Conservation (phyloP, 37 sponge, comb jelly and placozoan genomes). For the Axinella damicornis region DNA sequence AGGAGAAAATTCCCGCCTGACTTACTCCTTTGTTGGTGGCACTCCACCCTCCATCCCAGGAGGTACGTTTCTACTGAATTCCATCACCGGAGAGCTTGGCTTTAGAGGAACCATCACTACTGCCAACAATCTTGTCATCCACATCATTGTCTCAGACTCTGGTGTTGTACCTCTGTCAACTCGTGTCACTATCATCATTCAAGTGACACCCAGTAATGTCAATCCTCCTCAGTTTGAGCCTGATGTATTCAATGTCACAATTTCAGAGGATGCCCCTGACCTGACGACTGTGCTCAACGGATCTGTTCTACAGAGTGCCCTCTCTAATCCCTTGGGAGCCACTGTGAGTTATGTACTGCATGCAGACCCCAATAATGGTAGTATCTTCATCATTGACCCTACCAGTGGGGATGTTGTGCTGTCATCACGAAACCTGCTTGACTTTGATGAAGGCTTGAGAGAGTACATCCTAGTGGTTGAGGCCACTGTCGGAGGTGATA, state of each 20-base stretch:
- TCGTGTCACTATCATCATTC: not conserved
- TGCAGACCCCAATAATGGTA: not conserved
- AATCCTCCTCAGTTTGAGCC: conserved; percentile 47
- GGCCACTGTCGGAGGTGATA: conserved; percentile 18
- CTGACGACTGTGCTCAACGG: conserved; percentile 38
- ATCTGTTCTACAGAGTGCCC: not conserved
- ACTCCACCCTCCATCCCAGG: conserved; percentile 14
- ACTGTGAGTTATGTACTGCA: conserved; percentile 7
- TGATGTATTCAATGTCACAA: conserved; percentile 18
- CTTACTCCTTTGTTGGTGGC: conserved; percentile 22
- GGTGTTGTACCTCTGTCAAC: conserved; percentile 10
- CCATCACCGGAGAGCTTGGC: conserved; percentile 9
- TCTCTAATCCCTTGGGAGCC: conserved; percentile 1
- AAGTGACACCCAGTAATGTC: not conserved
- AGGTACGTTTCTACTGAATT: conserved; percentile 26
- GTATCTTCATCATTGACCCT: conserved; percentile 28
- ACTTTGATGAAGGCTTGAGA: conserved; percentile 56
- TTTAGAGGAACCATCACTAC: conserved; percentile 28
- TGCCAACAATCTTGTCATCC: conserved; percentile 16
- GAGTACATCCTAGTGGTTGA: conserved; percentile 27
- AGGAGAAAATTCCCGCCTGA: conserved; percentile 39
- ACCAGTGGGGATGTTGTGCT: conserved; percentile 50
- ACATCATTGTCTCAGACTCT: conserved; percentile 36
- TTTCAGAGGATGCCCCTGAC: conserved; percentile 41
- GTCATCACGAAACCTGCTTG: conserved; percentile 3